Percentiles rank a stretch among this genome's conserved stretches.
Evolutionary conservation across 2,113 vertebrate species (phyloP).

Genomic region (Erythrocercus mccallii): DNA sequence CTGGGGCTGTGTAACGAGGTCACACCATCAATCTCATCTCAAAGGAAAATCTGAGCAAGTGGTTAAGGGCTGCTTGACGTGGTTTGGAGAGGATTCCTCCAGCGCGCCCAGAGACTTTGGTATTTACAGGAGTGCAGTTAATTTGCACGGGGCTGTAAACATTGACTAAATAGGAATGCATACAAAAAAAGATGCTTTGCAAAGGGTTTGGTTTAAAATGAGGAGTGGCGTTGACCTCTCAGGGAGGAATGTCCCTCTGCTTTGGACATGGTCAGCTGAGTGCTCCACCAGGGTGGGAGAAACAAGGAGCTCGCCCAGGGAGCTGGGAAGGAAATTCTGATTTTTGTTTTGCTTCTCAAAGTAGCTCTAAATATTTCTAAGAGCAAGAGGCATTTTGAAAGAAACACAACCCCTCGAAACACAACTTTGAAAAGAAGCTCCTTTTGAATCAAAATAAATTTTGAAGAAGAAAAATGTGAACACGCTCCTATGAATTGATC

Average conservation of each 20-base stretch:
- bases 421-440: neutral
- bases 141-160: neutral
- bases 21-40: neutral
- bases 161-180: neutral
- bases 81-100: neutral
- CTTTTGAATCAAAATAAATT: conserved; percentile 5
- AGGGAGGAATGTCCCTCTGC: neutral
- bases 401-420: neutral
- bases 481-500: neutral
- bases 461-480: neutral
- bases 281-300: neutral
- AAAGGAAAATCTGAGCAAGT: neutral
- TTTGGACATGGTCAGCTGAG: neutral
- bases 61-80: neutral
- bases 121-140: neutral
- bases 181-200: neutral
- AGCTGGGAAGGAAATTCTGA: neutral
- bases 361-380: neutral
- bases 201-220: neutral
- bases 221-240: neutral
- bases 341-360: conserved; percentile 8
- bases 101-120: neutral
- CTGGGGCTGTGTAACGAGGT: neutral
- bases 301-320: neutral
- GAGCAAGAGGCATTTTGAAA: neutral